A percentile compares a stretch with the other conserved stretches of the same genome.
phyloP scores from a whole-genome alignment of 2,797 vertebrate genomes.

The Lepus oiostolus region DNA sequence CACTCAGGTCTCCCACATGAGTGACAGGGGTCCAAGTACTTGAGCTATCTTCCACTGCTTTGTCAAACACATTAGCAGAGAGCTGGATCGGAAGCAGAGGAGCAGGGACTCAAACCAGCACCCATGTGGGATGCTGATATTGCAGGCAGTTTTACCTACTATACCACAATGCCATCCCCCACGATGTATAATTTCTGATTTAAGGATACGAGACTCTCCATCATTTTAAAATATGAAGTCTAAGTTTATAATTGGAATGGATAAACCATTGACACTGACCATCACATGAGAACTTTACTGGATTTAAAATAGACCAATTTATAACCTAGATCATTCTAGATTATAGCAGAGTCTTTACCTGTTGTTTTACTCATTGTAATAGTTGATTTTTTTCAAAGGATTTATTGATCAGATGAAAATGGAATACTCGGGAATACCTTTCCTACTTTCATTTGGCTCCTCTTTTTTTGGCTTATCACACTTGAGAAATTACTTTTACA shows the following conservation, averaged over 20 bases:
- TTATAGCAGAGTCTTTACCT: background rate
- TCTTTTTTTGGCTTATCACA: background rate
- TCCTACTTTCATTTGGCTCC: background rate
- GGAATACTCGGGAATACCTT: background rate
- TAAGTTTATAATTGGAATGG: background rate
- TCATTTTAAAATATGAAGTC: background rate
- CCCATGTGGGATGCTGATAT: no score
- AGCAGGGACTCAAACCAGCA: no score
- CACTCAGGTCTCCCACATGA: no score
- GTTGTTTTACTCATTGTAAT: background rate
- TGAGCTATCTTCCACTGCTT: no score
- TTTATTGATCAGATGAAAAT: background rate
- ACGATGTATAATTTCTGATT: background rate
- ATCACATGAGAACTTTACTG: background rate
- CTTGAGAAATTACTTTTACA: conserved; percentile 18
- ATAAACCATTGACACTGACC: conserved; percentile 2
- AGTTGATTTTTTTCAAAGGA: background rate
- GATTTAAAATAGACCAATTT: conserved; percentile 20
- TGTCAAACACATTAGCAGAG: no score
- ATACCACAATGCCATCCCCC: no score
- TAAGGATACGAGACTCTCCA: background rate
- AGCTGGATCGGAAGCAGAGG: no score
- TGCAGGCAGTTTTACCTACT: no score
- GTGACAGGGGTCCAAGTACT: no score
- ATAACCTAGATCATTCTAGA: background rate